Conservation (phyloP, 2,797 vertebrate species). For the Streptopelia turtur region DNA sequence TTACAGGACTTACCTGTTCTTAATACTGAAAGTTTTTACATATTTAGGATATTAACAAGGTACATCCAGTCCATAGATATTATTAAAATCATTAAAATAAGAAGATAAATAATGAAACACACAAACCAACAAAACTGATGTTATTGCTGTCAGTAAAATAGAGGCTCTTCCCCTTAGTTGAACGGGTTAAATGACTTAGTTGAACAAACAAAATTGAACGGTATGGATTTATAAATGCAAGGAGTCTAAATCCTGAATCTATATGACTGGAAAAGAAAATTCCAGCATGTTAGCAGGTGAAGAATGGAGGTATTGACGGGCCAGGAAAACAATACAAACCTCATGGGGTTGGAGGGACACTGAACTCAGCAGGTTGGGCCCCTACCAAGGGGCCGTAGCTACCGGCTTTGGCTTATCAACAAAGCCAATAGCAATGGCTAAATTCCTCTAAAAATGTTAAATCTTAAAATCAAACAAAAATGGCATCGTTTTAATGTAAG, state of each 20-base stretch:
- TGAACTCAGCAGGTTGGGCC: background rate
- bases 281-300: background rate
- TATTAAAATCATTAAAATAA: background rate
- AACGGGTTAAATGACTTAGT: background rate
- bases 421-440: background rate
- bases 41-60: background rate
- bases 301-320: background rate
- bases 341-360: background rate
- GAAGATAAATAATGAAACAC: background rate
- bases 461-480: background rate
- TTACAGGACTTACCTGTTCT: background rate
- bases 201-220: background rate
- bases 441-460: background rate
- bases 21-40: background rate
- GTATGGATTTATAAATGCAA: background rate
- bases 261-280: background rate
- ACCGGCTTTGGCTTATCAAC: background rate
- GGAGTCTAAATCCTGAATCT: background rate
- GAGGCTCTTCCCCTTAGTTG: background rate
- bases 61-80: background rate
- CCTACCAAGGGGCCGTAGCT: background rate
- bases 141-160: background rate
- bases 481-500: background rate
- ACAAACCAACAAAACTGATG: background rate
- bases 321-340: background rate